Evolutionary conservation across 2,797 vertebrate species (phyloP).

Genomic region (Amblyraja radiata): DNA sequence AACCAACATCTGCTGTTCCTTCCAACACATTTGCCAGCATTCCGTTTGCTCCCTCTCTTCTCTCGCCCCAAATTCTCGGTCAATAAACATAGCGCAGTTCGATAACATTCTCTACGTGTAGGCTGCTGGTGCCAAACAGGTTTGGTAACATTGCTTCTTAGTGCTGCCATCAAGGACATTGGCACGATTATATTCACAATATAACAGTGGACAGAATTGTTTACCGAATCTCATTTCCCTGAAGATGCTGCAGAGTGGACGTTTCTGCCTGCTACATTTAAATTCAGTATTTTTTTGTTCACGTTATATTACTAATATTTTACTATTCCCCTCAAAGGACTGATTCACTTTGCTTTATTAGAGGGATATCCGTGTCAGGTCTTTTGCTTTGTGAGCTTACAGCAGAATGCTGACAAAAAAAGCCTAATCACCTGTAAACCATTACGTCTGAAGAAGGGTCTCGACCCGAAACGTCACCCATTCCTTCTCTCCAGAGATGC

Average conservation of each 20-base stretch:
- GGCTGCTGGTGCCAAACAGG: neutral
- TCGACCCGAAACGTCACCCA: too few relatives aligned
- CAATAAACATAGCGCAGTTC: neutral
- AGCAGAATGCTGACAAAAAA: neutral
- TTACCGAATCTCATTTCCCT: neutral
- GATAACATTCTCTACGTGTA: neutral
- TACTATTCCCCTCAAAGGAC: neutral
- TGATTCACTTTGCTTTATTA: neutral
- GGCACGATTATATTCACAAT: neutral
- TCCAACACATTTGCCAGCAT: neutral
- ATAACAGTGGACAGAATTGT: constrained; percentile 15
- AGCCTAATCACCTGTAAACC: neutral
- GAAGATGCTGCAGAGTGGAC: neutral
- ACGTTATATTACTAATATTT: neutral
- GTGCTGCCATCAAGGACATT: constrained; percentile 12
- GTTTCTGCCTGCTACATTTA: constrained; percentile 1
- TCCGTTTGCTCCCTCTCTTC: neutral
- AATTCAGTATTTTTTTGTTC: neutral
- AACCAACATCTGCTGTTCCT: too few relatives aligned
- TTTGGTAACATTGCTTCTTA: constrained; percentile 14
- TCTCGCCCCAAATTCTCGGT: neutral
- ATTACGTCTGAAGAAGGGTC: too few relatives aligned
- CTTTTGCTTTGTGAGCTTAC: neutral
- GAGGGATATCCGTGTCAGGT: neutral
- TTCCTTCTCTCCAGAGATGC: too few relatives aligned